Percentiles rank a stretch among this genome's conserved stretches.
Evolutionary conservation across 2,797 vertebrate species (phyloP).

Genomic region (Poecilia picta): DNA sequence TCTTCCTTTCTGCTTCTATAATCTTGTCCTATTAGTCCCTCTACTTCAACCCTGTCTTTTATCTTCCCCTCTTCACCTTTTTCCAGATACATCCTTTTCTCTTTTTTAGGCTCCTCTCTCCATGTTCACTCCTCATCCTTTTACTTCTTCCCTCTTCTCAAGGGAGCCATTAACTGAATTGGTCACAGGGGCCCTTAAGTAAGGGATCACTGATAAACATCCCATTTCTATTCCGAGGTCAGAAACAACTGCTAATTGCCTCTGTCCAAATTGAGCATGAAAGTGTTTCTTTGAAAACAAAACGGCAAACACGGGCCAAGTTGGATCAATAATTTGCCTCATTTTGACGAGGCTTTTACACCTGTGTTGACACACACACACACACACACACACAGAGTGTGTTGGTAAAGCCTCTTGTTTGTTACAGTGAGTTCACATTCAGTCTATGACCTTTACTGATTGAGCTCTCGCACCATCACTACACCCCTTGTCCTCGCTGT

Average conservation of each 20-base stretch:
- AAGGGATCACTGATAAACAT: constrained; percentile 48
- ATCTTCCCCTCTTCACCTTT: constrained; percentile 35
- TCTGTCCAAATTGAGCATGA: constrained; percentile 19
- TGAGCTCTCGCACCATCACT: constrained; percentile 42
- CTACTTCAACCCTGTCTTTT: constrained; percentile 37
- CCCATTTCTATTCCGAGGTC: constrained; percentile 51
- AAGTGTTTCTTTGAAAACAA: constrained; percentile 13
- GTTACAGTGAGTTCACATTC: constrained; percentile 55
- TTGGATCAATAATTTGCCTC: constrained; percentile 6
- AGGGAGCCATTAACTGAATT: constrained; percentile 51
- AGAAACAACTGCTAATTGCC: constrained; percentile 47
- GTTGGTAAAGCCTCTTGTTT: constrained; percentile 39
- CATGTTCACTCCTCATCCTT: constrained; percentile 17
- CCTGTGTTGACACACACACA: constrained; percentile 1
- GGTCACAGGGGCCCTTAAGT: constrained; percentile 44
- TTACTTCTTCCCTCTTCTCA: constrained; percentile 13
- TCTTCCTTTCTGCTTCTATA: constrained; percentile 30
- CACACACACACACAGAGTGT: not conserved
- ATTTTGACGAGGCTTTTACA: constrained; percentile 7
- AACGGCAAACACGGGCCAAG: constrained; percentile 15
- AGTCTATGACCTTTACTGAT: constrained; percentile 66
- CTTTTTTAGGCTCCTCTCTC: constrained; percentile 11
- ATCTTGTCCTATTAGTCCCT: constrained; percentile 38
- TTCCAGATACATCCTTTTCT: constrained; percentile 30
- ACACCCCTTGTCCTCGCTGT: constrained; percentile 50